Conservation (phyloP, 1,140 invertebrate species). For the Euwallacea similis region DNA sequence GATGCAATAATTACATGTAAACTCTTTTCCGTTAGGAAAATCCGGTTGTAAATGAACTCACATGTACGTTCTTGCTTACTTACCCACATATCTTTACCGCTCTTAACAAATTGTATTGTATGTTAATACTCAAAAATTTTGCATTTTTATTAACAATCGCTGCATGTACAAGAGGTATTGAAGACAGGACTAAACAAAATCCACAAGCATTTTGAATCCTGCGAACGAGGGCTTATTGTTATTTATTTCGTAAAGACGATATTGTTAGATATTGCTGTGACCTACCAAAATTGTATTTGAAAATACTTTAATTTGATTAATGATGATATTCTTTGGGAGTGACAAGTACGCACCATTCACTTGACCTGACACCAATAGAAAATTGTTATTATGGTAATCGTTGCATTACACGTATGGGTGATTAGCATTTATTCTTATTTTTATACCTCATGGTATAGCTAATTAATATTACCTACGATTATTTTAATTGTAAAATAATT, state of each 20-base stretch:
- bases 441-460: neutral
- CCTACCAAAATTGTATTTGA: no score
- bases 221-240: no score
- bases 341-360: constrained; percentile 3
- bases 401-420: neutral
- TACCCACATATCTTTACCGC: neutral
- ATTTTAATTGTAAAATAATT: no score
- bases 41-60: neutral
- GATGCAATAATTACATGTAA: neutral
- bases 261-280: no score
- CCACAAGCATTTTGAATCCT: no score
- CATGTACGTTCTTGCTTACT: neutral
- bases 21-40: neutral
- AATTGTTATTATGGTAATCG: constrained; percentile 15
- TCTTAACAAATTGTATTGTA: constrained; percentile 3
- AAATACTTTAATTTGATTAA: neutral
- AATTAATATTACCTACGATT: neutral
- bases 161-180: no score
- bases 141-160: neutral
- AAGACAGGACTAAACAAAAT: no score
- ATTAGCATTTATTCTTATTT: constrained; percentile 4
- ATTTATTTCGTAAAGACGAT: no score
- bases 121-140: neutral
- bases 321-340: neutral
- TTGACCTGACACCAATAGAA: constrained; percentile 16